Evolutionary conservation across 2,797 vertebrate genomes (phyloP).

Genomic region (Rachycentron canadum): DNA sequence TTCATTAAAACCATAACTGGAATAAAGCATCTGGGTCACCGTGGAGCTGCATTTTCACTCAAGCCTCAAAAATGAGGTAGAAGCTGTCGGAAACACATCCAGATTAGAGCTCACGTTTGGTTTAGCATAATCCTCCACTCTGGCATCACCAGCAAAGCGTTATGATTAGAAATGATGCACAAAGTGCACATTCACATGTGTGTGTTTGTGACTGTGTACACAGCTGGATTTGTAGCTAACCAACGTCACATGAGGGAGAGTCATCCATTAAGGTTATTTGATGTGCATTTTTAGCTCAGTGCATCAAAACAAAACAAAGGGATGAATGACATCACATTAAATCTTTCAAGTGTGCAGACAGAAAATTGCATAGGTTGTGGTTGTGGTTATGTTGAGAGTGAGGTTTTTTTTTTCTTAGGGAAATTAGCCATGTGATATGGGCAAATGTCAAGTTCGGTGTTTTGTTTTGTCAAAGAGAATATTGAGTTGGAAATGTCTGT

Average conservation of each 20-base stretch:
- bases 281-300: constrained; percentile 68
- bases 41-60: constrained; percentile 27
- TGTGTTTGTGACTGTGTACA: constrained; percentile 15
- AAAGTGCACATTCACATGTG: constrained; percentile 41
- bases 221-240: constrained; percentile 45
- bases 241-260: constrained; percentile 38
- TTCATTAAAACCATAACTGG: constrained; percentile 50
- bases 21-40: constrained; percentile 61
- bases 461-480: neutral
- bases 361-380: neutral
- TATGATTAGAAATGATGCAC: constrained; percentile 57
- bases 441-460: neutral
- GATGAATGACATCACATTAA: constrained; percentile 56
- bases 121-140: constrained; percentile 68
- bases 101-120: constrained; percentile 73
- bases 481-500: neutral
- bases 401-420: no score
- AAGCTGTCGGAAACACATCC: constrained; percentile 54
- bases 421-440: neutral
- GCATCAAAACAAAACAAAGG: constrained; percentile 52
- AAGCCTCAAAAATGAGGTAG: constrained; percentile 35
- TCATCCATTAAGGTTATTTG: constrained; percentile 76
- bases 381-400: neutral
- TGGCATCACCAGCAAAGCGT: constrained; percentile 53
- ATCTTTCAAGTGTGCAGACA: neutral